Evolutionary conservation across 2,113 vertebrate species (phyloP).

Genomic region (Collichthys lucidus): DNA sequence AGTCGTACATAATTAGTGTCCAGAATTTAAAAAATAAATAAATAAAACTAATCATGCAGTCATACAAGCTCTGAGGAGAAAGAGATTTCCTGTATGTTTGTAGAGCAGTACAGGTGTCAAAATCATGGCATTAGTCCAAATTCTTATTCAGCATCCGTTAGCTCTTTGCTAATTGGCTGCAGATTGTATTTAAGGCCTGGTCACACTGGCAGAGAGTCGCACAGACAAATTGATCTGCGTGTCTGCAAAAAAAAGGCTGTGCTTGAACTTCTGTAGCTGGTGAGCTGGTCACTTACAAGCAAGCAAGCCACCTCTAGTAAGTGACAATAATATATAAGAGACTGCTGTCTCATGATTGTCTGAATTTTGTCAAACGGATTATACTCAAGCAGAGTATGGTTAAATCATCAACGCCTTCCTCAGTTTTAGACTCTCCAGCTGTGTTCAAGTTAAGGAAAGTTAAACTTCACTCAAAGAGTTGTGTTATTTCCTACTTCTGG

Average conservation of each 20-base stretch:
- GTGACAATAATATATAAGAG: background rate
- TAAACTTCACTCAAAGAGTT: too few relatives aligned
- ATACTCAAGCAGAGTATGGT: too few relatives aligned
- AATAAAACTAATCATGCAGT: background rate
- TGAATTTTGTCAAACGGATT: background rate
- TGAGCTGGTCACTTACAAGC: background rate
- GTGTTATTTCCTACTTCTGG: too few relatives aligned
- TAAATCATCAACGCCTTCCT: too few relatives aligned
- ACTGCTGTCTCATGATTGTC: background rate
- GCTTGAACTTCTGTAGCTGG: background rate
- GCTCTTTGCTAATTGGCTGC: conserved; percentile 1
- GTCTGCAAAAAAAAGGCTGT: background rate
- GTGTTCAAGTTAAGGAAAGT: too few relatives aligned
- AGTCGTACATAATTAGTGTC: background rate
- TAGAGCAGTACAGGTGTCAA: background rate
- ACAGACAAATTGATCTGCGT: background rate
- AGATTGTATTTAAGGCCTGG: background rate
- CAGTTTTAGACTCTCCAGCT: background rate
- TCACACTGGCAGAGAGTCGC: background rate
- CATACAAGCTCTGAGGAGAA: background rate
- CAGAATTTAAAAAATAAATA: background rate
- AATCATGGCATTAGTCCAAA: background rate
- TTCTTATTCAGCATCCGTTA: background rate
- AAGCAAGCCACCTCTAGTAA: too few relatives aligned
- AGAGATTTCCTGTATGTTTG: background rate